Conservation (phyloP, 1,140 invertebrate species). For the Diorhabda sublineata region DNA sequence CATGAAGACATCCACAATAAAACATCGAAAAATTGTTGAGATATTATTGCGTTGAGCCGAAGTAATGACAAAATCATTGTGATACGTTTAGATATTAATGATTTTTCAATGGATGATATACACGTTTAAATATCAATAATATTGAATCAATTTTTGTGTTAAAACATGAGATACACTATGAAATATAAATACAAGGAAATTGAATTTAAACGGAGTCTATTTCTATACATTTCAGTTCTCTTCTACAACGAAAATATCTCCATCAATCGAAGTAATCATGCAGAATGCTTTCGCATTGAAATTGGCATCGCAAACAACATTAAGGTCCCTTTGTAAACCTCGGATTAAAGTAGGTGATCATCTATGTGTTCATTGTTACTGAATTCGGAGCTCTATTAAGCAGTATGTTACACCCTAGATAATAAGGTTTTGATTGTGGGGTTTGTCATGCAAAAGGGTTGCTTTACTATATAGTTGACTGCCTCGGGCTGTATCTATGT, state of each 20-base stretch:
- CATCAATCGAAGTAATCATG: conserved; percentile 9
- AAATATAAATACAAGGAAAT: too few relatives aligned
- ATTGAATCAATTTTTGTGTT: too few relatives aligned
- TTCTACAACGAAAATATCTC: neutral
- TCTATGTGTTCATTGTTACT: conserved; percentile 24
- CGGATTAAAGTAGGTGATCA: conserved; percentile 23
- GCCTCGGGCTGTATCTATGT: too few relatives aligned
- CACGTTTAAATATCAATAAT: too few relatives aligned
- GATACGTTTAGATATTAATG: too few relatives aligned
- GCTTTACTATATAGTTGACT: neutral
- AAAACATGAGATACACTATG: too few relatives aligned
- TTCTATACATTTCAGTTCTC: neutral
- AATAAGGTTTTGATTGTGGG: conserved; percentile 31
- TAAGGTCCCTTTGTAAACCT: conserved; percentile 9
- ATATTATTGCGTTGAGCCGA: too few relatives aligned
- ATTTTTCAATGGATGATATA: too few relatives aligned
- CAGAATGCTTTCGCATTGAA: conserved; percentile 10
- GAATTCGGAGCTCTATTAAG: conserved; percentile 26
- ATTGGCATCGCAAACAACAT: conserved; percentile 7
- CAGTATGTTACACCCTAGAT: conserved; percentile 32
- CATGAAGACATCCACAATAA: too few relatives aligned
- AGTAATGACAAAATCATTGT: too few relatives aligned
- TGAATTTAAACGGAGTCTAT: too few relatives aligned
- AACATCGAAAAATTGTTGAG: too few relatives aligned
- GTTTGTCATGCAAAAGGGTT: conserved; percentile 20